These are phyloP conservation scores for Drosophila insularis DNA, from an alignment of 1,140 invertebrate species.

Conservation along the genomic window DNA sequence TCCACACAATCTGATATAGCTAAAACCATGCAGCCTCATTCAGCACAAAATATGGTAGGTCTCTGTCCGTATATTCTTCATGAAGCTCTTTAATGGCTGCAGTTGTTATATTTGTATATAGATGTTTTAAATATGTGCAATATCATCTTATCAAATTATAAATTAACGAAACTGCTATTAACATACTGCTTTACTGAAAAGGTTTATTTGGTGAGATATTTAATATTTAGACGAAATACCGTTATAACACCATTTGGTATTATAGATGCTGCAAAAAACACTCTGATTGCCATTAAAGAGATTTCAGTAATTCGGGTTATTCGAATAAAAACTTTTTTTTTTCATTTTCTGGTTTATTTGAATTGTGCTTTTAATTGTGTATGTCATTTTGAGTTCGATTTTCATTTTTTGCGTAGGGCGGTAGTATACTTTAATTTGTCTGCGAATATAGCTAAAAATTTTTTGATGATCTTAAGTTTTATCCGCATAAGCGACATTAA, in stretches of 20 bases:
- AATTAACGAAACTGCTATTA: no score
- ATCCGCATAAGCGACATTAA: neutral
- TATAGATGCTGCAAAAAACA: neutral
- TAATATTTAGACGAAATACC: no score
- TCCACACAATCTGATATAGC: constrained; percentile 61
- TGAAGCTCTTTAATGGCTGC: no score
- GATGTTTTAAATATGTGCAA: no score
- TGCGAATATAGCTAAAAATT: neutral
- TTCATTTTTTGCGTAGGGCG: neutral
- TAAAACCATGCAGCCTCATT: constrained; percentile 73
- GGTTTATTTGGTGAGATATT: no score
- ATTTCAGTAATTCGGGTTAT: neutral
- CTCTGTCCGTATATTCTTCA: neutral
- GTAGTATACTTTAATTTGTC: neutral
- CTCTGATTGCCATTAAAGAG: neutral
- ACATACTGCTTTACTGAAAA: no score
- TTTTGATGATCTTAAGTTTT: neutral
- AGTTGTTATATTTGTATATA: no score
- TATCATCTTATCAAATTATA: no score
- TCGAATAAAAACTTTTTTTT: neutral
- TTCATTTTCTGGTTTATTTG: neutral
- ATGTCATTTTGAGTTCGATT: neutral
- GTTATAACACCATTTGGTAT: no score
- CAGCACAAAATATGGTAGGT: constrained; percentile 75
- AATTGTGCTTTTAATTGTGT: neutral